Evolutionary conservation across 2,888 invertebrate genomes (phyloP), one percentile per base, ranked within the genome.

Genomic region (Mythimna albipuncta): DNA sequence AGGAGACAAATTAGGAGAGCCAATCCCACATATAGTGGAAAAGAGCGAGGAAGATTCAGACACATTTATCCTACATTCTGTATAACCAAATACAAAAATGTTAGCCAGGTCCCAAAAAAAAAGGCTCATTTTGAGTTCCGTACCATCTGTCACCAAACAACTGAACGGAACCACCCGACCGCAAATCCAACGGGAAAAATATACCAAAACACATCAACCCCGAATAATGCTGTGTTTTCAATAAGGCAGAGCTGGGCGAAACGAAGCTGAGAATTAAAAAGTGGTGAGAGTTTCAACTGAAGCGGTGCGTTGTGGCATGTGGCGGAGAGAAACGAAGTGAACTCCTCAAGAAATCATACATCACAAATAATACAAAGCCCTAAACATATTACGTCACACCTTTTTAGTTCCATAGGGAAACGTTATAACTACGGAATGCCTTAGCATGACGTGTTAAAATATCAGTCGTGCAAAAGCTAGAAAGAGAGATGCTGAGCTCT

Each of bases 171-270:
- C 69, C 69, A 61, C 26, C 63, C 21, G 67, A 68, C 69, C 79
- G 73, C 57, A 54, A 66, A 32, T 10, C 19, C 32, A 68, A 64
- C 69, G 63, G 65, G 71, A 83, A 83, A 81, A 81, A 83, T 81
- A 65, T 79, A 71, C 66, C 65, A 69, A 68, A 80, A 73, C 74
- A 81, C 54, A 68, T 59, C 62, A 70, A 47, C 21, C 66, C 69
- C 57, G 52, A 73, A 85, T 74, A 50, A 61, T 21, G 61, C 21
- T 41, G 41, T 13, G 61, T 41, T 61, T 61, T 2, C 41, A 61
- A 3, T 61, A 21, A 41, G 41, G 21, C 2, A 41, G 61, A 61
- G 21, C 21, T 21, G 21, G 3, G 59, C 13, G 13, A n/a, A 35
- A 10, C 10, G 35, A 3, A 19, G 35, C 10, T 16, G 11, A 41